A percentile compares a stretch with the other conserved stretches of the same genome.
These are phyloP conservation scores for Trissoscelio sp. DNA, from an alignment of 2,888 invertebrate species.

Conservation along the genomic window DNA sequence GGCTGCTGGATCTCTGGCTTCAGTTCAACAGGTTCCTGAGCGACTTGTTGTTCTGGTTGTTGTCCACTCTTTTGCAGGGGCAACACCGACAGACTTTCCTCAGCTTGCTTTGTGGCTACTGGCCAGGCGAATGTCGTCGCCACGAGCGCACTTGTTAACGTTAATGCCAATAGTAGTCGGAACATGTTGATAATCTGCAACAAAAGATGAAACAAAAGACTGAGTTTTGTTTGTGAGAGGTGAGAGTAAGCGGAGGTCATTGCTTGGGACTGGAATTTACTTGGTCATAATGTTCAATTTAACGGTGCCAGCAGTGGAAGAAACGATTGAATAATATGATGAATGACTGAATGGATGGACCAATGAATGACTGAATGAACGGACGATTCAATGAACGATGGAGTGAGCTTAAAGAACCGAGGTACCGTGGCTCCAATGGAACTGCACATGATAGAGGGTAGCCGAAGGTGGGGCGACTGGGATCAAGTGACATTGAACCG, in stretches of 20 bases:
- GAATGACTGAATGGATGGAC: constrained; percentile 67
- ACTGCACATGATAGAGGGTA: constrained; percentile 59
- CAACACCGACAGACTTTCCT: constrained; percentile 67
- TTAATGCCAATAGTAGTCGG: constrained; percentile 75
- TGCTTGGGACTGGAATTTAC: constrained; percentile 64
- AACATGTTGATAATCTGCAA: constrained; percentile 84
- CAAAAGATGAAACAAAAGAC: neutral
- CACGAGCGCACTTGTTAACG: constrained; percentile 85
- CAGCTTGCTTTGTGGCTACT: constrained; percentile 83
- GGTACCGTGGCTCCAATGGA: constrained; percentile 58
- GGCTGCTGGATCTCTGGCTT: too few relatives aligned
- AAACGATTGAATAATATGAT: constrained; percentile 68
- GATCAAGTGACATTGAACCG: constrained; percentile 81
- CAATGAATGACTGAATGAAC: constrained; percentile 68
- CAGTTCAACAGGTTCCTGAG: constrained; percentile 67
- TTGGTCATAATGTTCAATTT: constrained; percentile 64
- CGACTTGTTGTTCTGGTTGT: constrained; percentile 58
- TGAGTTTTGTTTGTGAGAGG: neutral
- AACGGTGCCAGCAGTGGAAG: constrained; percentile 44
- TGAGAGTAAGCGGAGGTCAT: constrained; percentile 55
- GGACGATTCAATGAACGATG: constrained; percentile 72
- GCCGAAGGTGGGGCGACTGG: constrained; percentile 72
- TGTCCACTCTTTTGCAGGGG: constrained; percentile 64
- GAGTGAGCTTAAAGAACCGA: constrained; percentile 56
- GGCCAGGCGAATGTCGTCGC: constrained; percentile 86